Evolutionary conservation across 2,113 vertebrate species (phyloP), one percentile per base, ranked within the genome.

Genomic region (Todiramphus chloris): DNA sequence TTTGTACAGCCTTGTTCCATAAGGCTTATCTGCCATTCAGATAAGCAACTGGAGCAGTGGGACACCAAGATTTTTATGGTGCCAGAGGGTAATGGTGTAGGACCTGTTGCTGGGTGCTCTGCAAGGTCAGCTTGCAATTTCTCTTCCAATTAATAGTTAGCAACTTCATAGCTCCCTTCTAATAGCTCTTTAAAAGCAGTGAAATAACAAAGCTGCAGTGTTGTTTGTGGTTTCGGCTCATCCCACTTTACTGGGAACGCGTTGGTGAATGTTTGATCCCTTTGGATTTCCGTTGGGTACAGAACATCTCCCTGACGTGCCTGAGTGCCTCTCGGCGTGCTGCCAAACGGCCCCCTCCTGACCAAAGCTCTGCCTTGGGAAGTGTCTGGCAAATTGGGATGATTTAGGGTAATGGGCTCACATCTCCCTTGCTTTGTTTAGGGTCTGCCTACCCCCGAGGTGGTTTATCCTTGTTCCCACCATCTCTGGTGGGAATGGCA

Each of bases 61-160:
- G 48, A 37, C 41, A 20, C 6, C 0, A 1, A 28, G 28, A 13
- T 62, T 72, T 67, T 74, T 56, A 18, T 1, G 3, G 18, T 4
- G 12, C 39, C 0, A 0, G 19, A 50, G n/a, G 30, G 37, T 31
- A 30, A 9, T 9, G 23, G 27, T n/a, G 48, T 37, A 39, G 55
- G 43, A 37, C 55, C 24, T 64, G 27, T 33, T 79, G n/a, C 62
- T 31, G 15, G 69, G 12, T 3, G 3, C 28, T 43, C 58, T n/a
- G 55, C n/a, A 37, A 69, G 30, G 51, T 58, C 60, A n/a, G 10
- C n/a, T 30, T 27, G 6, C 16, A 8, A 16, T 69, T 74, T 68
- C 60, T 25, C 3, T 55, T 44, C 41, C 44, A 46, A 3, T 41
- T 63, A 46, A 56, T 44, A 43, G 16, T 59, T 66, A 55, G 31